phyloP scores from a whole-genome alignment of 2,113 vertebrate species.

The Marmota monax region DNA sequence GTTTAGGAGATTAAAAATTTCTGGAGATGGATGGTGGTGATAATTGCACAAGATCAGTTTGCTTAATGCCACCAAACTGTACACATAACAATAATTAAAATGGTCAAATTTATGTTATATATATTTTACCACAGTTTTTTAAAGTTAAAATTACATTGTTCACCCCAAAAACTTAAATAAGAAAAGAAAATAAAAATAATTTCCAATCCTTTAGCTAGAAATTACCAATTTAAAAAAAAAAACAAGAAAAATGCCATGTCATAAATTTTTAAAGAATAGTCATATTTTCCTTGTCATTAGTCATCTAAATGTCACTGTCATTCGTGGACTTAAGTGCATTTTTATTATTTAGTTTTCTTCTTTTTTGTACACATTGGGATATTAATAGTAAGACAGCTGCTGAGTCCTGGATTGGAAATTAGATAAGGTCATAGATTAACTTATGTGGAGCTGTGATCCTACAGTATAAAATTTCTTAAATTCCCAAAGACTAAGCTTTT shows the following conservation, averaged over 20 bases:
- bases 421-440: constrained; percentile 85
- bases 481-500: constrained; percentile 78
- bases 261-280: constrained; percentile 69
- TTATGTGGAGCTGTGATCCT: constrained; percentile 61
- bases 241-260: constrained; percentile 57
- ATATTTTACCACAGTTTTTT: neutral
- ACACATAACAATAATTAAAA: neutral
- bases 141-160: neutral
- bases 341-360: constrained; percentile 57
- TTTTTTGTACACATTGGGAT: constrained; percentile 76
- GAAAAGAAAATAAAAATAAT: constrained; percentile 45
- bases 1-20: neutral
- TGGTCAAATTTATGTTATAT: neutral
- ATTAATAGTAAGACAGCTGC: constrained; percentile 87
- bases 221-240: neutral
- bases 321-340: constrained; percentile 64
- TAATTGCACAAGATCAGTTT: neutral
- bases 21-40: neutral
- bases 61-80: neutral
- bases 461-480: constrained; percentile 76
- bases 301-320: constrained; percentile 62
- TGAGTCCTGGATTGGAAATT: constrained; percentile 80
- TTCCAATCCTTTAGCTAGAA: neutral
- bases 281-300: constrained; percentile 73
- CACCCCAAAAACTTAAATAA: neutral